phyloP scores from a whole-genome alignment of 2,797 vertebrate species.

The Arrhamphus sclerolepis region DNA sequence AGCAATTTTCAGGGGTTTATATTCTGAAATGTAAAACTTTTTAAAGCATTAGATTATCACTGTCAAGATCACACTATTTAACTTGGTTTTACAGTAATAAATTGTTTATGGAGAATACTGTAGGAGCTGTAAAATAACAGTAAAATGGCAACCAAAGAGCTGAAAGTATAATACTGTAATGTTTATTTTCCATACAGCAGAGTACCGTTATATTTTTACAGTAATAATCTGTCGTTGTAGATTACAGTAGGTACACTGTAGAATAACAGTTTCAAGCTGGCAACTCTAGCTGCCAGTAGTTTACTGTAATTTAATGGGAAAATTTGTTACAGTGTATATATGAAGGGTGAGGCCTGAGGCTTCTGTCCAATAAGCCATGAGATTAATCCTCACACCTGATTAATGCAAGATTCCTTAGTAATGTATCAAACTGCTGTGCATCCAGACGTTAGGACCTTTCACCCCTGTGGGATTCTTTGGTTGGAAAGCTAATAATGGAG shows the following conservation, averaged over 20 bases:
- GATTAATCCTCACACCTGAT: constrained; percentile 59
- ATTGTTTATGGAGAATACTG: no score
- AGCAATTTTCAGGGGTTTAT: no score
- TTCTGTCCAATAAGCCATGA: constrained; percentile 61
- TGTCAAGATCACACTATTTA: no score
- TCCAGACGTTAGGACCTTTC: constrained; percentile 31
- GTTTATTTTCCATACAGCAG: no score
- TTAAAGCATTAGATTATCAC: no score
- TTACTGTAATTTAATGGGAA: no score
- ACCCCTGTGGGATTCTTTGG: constrained; percentile 31
- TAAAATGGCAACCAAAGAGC: no score
- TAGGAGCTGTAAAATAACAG: no score
- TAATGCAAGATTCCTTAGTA: constrained; percentile 58
- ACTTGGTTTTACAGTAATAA: no score
- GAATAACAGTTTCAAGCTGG: neutral
- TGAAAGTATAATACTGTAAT: no score
- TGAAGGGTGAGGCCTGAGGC: no score
- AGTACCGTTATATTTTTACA: neutral
- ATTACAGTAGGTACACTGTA: neutral
- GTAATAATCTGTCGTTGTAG: neutral
- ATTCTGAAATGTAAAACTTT: no score
- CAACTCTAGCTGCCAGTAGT: neutral
- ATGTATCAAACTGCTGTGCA: constrained; percentile 21
- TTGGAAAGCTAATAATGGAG: constrained; percentile 33
- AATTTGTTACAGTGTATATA: neutral